Evolutionary conservation across 2,888 invertebrate species (phyloP), one percentile per base, ranked within the genome.

Genomic region (Phyto melanocephala): DNA sequence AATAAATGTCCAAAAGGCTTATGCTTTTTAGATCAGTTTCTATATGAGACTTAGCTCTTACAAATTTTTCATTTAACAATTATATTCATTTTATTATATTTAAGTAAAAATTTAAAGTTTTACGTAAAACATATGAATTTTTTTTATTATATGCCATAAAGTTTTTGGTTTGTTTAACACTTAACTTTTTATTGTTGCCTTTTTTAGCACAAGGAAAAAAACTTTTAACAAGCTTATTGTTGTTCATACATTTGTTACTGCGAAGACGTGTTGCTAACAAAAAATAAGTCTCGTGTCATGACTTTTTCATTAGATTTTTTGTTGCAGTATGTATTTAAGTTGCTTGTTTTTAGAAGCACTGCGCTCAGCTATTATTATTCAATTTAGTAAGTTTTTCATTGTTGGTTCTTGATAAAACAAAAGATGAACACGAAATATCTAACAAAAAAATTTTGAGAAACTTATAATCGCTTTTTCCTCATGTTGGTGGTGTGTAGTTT

Each of bases 1-100:
- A 89, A 90, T 11, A 90, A 91, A 0, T 95, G 95, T 86, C 93
- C 93, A 3, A 90, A 92, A 76, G 94, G 93, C 11, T 91, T 92
- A 80, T 94, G 94, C 10, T 87, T 95, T 45, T 90, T 95, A 86
- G 95, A 95, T 87, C 86, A 83, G 17, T 85, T 86, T 76, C 74
- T 89, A 13, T 24, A 78, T 40, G 50, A 63, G 3, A 28, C 28
- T 6, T 56, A 28, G 8, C 24, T 28, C 6, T 5, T 5, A 5
- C 28, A 28, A 5, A 28, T 28, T 28, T 28, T 28, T 28, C 6
- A n/a, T 28, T 28, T 28, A 28, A 5, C 28, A 28, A 28, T 28
- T 28, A 6, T 6, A 28, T n/a, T n/a, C n/a, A n/a, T n/a, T n/a
- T n/a, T n/a, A n/a, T n/a, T n/a, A n/a, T n/a, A n/a, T n/a, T n/a